These are phyloP conservation scores for Aspiorhynchus laticeps DNA, from an alignment of 2,113 vertebrate species.

Conservation along the genomic window DNA sequence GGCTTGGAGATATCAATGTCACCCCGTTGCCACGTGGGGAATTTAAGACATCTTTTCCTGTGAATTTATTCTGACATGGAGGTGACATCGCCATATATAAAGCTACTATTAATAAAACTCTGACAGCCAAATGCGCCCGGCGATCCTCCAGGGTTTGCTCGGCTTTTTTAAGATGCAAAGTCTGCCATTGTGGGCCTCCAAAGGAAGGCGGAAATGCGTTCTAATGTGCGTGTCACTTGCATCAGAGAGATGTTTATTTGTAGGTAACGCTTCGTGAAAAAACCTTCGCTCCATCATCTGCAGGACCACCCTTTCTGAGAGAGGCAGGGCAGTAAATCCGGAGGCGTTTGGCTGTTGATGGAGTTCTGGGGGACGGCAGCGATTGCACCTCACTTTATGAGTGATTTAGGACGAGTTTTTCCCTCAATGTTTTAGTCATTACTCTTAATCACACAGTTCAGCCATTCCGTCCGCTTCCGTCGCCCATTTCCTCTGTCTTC, in stretches of 20 bases:
- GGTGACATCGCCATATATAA: conserved; percentile 37
- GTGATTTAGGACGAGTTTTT: conserved; percentile 76
- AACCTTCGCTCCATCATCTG: conserved; percentile 15
- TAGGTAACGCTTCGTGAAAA: conserved; percentile 9
- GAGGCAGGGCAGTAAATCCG: conserved; percentile 1
- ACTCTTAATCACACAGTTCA: conserved; percentile 84
- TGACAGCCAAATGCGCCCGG: neutral
- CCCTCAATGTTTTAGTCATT: conserved; percentile 82
- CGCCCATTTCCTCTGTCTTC: conserved; percentile 79
- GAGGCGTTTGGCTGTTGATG: conserved; percentile 54
- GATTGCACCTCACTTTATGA: conserved; percentile 72
- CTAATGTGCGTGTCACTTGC: conserved; percentile 18
- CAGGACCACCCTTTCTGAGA: conserved; percentile 23
- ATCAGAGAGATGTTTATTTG: conserved; percentile 25
- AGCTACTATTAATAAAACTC: conserved; percentile 34
- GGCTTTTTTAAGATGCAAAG: neutral
- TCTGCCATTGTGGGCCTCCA: neutral
- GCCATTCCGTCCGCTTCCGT: conserved; percentile 75
- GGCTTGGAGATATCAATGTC: conserved; percentile 57
- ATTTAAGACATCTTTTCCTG: conserved; percentile 27
- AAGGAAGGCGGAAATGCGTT: conserved; percentile 17
- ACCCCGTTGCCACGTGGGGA: conserved; percentile 28
- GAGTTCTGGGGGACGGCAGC: conserved; percentile 64
- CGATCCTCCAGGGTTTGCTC: conserved; percentile 19
- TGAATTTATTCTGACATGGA: conserved; percentile 43